Base-by-base conservation (phyloP, 2,797 vertebrate genomes). In the Hippocampus kuda region DNA sequence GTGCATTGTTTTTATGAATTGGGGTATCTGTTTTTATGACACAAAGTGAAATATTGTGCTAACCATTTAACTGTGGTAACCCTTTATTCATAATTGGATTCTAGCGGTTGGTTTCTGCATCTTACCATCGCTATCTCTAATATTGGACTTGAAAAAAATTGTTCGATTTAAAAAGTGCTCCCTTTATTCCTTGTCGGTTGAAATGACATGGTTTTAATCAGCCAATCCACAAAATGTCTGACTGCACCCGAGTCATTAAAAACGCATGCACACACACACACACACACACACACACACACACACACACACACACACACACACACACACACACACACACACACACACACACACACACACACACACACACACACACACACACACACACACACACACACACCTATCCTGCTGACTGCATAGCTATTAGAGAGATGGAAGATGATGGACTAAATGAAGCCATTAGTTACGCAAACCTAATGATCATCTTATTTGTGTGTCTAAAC, bases 371-470 rank as follows among this genome's bases (percentile, higher is more conserved):
- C 75, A 73, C 72, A 81, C 80, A 72, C 75, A 71, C 76, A 83
- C 77, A 72, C 75, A 68, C 78, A 83, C 77, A 78, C 78, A 77
- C 77, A 65, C 66, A 75, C 79, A 75, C 81, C 73, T 79, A 79
- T 77, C 75, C 75, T 75, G 68, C 74, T 75, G 77, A 72, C 82
- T 82, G 79, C 83, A 72, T 61, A 81, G 78, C 80, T 83, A 88
- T 90, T 88, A 89, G 75, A 80, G 84, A 88, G 88, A 90, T 89
- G 83, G 88, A 91, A 90, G 88, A 92, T 91, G 87, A 89, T 85
- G 83, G 86, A 80, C 83, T 87, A 90, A 92, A 91, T 90, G 86
- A 90, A 91, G 87, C 83, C 87, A 90, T 92, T 92, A 92, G 90
- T 90, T 90, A 91, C 82, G 85, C 89, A 91, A 89, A 92, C 86